Conservation (phyloP, 2,113 vertebrate species). For the Eulemur rufifrons region DNA sequence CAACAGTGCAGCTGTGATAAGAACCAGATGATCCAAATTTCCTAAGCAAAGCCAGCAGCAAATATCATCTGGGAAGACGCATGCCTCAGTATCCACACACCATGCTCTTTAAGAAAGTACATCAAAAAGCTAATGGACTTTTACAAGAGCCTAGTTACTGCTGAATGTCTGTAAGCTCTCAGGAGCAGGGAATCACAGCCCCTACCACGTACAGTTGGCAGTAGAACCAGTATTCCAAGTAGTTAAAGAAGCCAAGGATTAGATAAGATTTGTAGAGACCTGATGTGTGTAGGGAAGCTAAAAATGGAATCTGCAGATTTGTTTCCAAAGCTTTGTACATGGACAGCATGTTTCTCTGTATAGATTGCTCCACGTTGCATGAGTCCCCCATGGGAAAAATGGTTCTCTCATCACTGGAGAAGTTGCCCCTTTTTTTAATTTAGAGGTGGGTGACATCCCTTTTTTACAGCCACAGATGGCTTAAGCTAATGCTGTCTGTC, state of each 20-base stretch:
- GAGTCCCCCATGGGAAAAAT: background rate
- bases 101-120: slow-evolving; percentile 48
- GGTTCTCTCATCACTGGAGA: slow-evolving; percentile 24
- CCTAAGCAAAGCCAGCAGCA: slow-evolving; percentile 73
- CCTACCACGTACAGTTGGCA: slow-evolving; percentile 3
- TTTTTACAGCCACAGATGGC: background rate
- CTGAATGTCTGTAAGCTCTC: slow-evolving; percentile 53
- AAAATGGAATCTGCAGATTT: slow-evolving; percentile 49
- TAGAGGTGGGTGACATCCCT: slow-evolving; percentile 1
- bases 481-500: background rate
- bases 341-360: background rate
- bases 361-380: background rate
- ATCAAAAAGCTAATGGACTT: slow-evolving; percentile 69
- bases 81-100: slow-evolving; percentile 54
- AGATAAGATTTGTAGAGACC: slow-evolving; percentile 66
- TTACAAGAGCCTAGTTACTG: slow-evolving; percentile 64
- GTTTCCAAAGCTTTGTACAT: slow-evolving; percentile 1
- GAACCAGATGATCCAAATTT: slow-evolving; percentile 82
- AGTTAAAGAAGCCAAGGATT: slow-evolving; percentile 63
- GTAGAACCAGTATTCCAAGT: slow-evolving; percentile 13
- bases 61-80: slow-evolving; percentile 66
- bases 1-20: slow-evolving; percentile 77
- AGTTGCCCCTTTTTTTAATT: slow-evolving; percentile 4
- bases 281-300: background rate
- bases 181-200: slow-evolving; percentile 33